These are phyloP conservation scores for Corythaeola cristata DNA, from an alignment of 2,113 vertebrate genomes.

Conservation along the genomic window DNA sequence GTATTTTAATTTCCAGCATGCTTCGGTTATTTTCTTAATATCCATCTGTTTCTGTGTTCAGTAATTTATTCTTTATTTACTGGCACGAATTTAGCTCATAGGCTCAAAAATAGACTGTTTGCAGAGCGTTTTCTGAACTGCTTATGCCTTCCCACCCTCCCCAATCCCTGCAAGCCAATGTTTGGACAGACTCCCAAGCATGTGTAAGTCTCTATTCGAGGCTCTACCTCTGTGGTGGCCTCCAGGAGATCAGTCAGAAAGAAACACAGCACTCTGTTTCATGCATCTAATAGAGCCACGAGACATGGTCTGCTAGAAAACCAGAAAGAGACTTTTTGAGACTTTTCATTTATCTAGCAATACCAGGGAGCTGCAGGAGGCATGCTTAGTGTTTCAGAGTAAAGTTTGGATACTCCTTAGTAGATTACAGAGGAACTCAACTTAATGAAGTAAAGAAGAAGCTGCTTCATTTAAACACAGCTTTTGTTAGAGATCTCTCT, in stretches of 20 bases:
- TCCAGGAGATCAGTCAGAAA: not conserved
- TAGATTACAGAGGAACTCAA: not conserved
- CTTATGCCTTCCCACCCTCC: not conserved
- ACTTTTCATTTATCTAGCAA: not conserved
- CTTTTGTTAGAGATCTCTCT: not conserved
- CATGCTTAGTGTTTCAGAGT: not conserved
- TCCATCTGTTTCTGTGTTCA: slow-evolving; percentile 32
- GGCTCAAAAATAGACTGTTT: not conserved
- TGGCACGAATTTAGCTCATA: not conserved
- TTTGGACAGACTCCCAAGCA: not conserved
- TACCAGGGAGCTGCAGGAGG: not conserved
- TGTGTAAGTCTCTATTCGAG: not conserved
- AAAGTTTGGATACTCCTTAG: not conserved
- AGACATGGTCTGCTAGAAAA: not conserved
- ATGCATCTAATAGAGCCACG: not conserved
- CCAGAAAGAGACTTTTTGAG: not conserved
- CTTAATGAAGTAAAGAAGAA: not conserved
- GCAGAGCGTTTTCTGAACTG: not conserved
- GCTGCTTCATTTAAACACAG: not conserved
- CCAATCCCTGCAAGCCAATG: not conserved
- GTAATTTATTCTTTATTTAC: slow-evolving; percentile 44
- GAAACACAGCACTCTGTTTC: rapidly evolving
- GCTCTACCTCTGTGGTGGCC: not conserved
- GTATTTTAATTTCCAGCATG: not conserved
- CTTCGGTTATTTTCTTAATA: slow-evolving; percentile 49